Evolutionary conservation across 2,113 vertebrate species (phyloP), one percentile per base, ranked within the genome.

Genomic region (Oxyura jamaicensis): DNA sequence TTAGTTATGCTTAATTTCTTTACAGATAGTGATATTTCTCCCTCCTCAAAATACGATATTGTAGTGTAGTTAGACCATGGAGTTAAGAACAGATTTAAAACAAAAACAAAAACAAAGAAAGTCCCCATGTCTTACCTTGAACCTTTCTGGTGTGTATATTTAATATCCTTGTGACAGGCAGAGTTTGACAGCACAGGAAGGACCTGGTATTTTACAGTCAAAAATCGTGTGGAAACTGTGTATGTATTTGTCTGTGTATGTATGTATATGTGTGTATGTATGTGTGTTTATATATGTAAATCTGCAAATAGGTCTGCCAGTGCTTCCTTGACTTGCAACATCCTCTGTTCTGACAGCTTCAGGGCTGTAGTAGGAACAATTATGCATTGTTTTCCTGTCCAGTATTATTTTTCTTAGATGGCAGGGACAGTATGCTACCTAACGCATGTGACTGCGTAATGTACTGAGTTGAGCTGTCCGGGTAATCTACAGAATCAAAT

Each of bases 11-110:
- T 75, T 65, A 55, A 77, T 25, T 69, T 63, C 13, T 25, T 55
- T 55, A 8, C n/a, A 69, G 5, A 11, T 50, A 13, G 10, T 79
- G 7, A 78, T n/a, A 21, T 53, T 13, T 5, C 1, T 3, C 0
- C 3, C 21, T 23, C 21, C 46, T 5, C 21, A 25, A 31, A 8
- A 12, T 28, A 28, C 8, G 7, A 21, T 50, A 11, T 36, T 67
- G 52, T 10, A 48, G 31, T 92, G 41, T 42, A 83, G 11, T 72
- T 73, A 26, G 29, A 73, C 8, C 2, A 16, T 16, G 9, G 22
- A 86, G 86, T 44, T 18, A 78, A 67, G 62, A 88, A 26, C 3
- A 42, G 13, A 69, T 9, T 13, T 73, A n/a, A 36, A 16, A 23
- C 4, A 39, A 16, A 33, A 28, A 60, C 11, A 22, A 52, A 25